Evolutionary conservation across 2,797 vertebrate genomes (phyloP).

Genomic region (Nyctalus aviator): DNA sequence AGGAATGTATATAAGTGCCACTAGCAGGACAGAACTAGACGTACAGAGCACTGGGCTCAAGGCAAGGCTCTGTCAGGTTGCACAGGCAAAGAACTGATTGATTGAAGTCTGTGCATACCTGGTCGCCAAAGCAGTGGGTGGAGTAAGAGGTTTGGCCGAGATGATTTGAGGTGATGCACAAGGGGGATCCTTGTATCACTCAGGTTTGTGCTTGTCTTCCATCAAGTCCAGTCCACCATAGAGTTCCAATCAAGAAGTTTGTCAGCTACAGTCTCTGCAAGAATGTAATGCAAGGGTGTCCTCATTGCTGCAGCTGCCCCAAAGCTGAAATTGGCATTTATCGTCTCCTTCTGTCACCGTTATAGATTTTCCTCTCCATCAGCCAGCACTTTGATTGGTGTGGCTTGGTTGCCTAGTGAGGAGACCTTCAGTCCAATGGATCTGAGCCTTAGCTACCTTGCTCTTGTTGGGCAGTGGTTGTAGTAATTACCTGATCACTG

Average conservation of each 20-base stretch:
- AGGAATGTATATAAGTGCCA: background rate
- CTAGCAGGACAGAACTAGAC: background rate
- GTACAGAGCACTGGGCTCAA: background rate
- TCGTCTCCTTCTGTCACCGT: background rate
- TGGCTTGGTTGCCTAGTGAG: background rate
- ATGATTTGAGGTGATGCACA: background rate
- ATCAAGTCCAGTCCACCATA: background rate
- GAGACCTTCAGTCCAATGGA: background rate
- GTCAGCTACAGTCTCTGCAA: background rate
- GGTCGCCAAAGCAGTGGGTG: background rate
- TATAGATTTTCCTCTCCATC: background rate
- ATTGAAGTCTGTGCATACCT: conserved; percentile 7
- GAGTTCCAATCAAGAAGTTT: background rate
- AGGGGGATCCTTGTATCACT: background rate
- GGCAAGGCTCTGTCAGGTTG: background rate
- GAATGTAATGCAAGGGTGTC: background rate
- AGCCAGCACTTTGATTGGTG: background rate
- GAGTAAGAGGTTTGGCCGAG: background rate
- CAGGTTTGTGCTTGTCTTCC: background rate
- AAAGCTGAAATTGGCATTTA: background rate
- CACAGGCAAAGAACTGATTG: background rate
- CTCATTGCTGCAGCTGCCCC: background rate
- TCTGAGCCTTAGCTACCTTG: background rate
- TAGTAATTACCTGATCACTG: background rate
- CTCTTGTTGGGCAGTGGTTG: background rate